Conservation (phyloP, 2,113 vertebrate genomes). For the Melanocharis versteri region DNA sequence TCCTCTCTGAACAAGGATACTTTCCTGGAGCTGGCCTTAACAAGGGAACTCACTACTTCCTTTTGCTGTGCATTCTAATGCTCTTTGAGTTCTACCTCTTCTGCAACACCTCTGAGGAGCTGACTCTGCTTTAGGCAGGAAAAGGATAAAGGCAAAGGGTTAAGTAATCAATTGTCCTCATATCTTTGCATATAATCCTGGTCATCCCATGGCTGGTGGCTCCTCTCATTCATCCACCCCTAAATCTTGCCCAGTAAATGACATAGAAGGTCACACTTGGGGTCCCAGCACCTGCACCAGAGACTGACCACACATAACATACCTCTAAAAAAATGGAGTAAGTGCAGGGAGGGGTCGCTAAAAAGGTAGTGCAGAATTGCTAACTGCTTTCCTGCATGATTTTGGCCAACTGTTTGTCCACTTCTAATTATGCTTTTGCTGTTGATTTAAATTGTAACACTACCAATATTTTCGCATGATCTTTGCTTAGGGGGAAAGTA, state of each 20-base stretch:
- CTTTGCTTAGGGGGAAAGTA: neutral
- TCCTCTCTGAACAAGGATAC: neutral
- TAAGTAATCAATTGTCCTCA: neutral
- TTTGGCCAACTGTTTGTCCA: neutral
- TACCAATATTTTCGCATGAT: neutral
- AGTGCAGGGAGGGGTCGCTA: rapidly evolving
- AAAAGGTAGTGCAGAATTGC: neutral
- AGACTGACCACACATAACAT: neutral
- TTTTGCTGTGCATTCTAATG: neutral
- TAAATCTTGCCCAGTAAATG: neutral
- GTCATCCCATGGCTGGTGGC: rapidly evolving
- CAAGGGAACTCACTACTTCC: neutral
- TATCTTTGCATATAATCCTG: neutral
- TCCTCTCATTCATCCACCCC: neutral
- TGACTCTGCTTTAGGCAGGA: neutral
- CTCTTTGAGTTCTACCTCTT: neutral
- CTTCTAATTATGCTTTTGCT: neutral
- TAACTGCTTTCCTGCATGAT: neutral
- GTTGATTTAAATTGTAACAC: neutral
- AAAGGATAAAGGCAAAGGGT: neutral
- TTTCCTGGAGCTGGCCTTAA: neutral
- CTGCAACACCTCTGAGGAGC: neutral
- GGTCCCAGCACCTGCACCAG: neutral
- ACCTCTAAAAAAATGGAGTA: neutral
- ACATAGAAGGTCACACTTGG: neutral